Percentiles rank a stretch among this genome's conserved stretches.
phyloP scores from a whole-genome alignment of 1,140 invertebrate genomes.

The Hyles vespertilio region DNA sequence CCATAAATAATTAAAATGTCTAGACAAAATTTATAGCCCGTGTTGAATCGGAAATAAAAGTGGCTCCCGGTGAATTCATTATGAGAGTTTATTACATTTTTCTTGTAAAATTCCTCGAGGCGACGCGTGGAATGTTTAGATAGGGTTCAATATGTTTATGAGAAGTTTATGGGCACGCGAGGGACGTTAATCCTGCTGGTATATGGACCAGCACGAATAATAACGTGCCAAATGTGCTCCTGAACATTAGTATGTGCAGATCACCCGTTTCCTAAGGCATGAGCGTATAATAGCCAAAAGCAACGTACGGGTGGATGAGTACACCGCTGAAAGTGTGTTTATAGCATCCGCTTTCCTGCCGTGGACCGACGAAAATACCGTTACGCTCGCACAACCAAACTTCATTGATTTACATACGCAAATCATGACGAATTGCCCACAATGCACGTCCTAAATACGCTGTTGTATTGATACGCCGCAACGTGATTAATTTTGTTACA shows the following conservation, averaged over 20 bases:
- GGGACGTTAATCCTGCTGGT: not conserved
- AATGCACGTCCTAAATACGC: slow-evolving; percentile 53
- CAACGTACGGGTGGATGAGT: slow-evolving; percentile 27
- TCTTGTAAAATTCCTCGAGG: too few species aligned
- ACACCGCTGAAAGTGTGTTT: slow-evolving; percentile 65
- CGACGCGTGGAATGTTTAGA: too few species aligned
- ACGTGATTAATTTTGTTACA: slow-evolving; percentile 19
- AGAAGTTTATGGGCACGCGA: too few species aligned
- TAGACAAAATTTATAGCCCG: slow-evolving; percentile 4
- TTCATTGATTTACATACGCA: slow-evolving; percentile 70
- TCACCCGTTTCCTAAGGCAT: too few species aligned
- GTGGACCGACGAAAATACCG: slow-evolving; percentile 68
- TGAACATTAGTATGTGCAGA: too few species aligned
- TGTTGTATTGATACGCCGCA: slow-evolving; percentile 13
- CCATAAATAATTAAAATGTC: slow-evolving; percentile 10
- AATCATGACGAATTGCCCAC: slow-evolving; percentile 69
- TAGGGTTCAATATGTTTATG: too few species aligned
- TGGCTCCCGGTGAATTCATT: too few species aligned
- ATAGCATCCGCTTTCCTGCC: slow-evolving; percentile 71
- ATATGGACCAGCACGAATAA: slow-evolving; percentile 1
- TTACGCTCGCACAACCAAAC: slow-evolving; percentile 64
- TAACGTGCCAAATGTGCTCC: too few species aligned
- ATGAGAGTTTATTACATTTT: too few species aligned
- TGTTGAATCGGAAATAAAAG: slow-evolving; percentile 2
- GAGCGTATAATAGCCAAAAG: too few species aligned